These are phyloP conservation scores for Ochropleura plecta DNA, from an alignment of 2,888 invertebrate species.

Conservation along the genomic window DNA sequence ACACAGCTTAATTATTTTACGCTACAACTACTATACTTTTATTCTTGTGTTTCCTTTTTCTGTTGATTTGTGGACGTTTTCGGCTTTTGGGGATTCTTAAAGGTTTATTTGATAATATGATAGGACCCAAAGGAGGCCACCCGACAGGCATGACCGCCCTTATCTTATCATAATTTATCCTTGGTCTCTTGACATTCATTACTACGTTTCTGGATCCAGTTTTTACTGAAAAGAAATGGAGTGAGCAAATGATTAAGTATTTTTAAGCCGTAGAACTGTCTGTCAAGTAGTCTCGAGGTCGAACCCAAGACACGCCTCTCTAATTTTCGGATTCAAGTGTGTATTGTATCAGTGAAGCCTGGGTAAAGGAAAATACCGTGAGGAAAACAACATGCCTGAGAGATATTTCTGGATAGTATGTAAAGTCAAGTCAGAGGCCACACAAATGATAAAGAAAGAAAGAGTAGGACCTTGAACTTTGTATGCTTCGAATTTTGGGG, in stretches of 20 bases:
- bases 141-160: constrained; percentile 35
- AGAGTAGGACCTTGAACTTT: neutral
- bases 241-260: neutral
- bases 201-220: neutral
- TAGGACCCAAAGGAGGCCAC: constrained; percentile 49
- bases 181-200: neutral
- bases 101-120: neutral
- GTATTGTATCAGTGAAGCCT: too few species aligned
- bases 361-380: too few species aligned
- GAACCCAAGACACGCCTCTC: too few species aligned
- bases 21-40: too few species aligned
- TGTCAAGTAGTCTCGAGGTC: too few species aligned
- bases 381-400: too few species aligned
- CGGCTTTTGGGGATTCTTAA: neutral
- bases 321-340: too few species aligned
- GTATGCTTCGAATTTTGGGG: neutral
- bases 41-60: neutral
- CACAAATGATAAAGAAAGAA: too few species aligned
- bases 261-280: neutral
- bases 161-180: neutral
- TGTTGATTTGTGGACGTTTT: neutral
- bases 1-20: neutral
- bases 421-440: too few species aligned
- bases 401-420: too few species aligned
- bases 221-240: constrained; percentile 32